Evolutionary conservation across 2,888 invertebrate genomes (phyloP).

Genomic region (Apeira syringaria): DNA sequence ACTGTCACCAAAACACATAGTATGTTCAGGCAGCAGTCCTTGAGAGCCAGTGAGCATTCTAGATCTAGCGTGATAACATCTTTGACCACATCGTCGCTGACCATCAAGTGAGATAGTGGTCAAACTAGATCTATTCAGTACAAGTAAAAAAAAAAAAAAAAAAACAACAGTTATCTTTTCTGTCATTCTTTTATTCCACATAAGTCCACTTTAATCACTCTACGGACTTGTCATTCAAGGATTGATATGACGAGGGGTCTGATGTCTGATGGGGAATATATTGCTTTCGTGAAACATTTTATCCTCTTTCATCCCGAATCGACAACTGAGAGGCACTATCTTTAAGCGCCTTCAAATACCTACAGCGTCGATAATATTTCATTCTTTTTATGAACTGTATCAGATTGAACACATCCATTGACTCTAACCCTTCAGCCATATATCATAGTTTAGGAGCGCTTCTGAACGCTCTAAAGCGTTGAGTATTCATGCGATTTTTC

Average conservation of each 20-base stretch:
- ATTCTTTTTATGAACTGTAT: conserved; percentile 19
- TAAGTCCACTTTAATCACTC: no score
- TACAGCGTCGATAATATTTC: conserved; percentile 10
- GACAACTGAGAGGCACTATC: conserved; percentile 6
- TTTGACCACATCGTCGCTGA: no score
- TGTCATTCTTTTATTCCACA: no score
- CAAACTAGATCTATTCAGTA: no score
- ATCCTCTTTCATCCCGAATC: conserved; percentile 13
- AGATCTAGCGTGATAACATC: no score
- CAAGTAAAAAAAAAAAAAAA: no score
- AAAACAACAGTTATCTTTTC: no score
- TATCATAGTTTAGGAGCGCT: conserved; percentile 23
- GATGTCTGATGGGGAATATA: no score
- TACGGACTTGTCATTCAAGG: conserved; percentile 18
- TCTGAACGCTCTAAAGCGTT: conserved; percentile 16
- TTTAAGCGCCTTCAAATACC: conserved; percentile 3
- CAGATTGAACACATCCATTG: conserved; percentile 15
- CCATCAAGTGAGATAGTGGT: no score
- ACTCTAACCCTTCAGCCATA: conserved; percentile 20
- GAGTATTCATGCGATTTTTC: conserved; percentile 28
- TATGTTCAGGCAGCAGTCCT: no score
- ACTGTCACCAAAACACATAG: no score
- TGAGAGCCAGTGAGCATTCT: no score
- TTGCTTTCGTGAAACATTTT: conserved; percentile 6
- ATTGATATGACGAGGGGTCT: conserved; percentile 10